Conservation (phyloP, 2,888 invertebrate species). For the Drosophila macrothrix region DNA sequence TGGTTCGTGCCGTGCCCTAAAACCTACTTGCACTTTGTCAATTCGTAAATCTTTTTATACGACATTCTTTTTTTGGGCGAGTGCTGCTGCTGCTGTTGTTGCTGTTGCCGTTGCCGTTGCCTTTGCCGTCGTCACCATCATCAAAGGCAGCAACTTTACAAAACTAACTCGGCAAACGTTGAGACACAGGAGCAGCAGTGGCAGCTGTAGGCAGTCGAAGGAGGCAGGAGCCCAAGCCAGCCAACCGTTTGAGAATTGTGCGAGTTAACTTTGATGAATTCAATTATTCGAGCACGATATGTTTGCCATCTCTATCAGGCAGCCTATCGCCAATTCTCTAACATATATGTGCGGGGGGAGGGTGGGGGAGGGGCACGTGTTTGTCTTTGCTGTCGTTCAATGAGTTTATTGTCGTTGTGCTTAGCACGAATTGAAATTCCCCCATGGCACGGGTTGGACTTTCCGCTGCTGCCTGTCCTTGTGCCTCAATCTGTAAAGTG, state of each 20-base stretch:
- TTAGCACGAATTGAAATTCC: constrained; percentile 72
- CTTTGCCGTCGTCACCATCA: constrained; percentile 41
- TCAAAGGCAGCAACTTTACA: constrained; percentile 75
- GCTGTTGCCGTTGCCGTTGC: constrained; percentile 1
- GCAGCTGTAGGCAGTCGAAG: neutral
- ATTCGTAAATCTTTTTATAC: constrained; percentile 79
- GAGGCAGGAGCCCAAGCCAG: neutral
- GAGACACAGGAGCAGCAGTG: constrained; percentile 43
- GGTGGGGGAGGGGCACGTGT: constrained; percentile 46
- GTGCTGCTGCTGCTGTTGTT: constrained; percentile 21
- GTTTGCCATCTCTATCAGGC: constrained; percentile 34
- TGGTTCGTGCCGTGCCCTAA: constrained; percentile 50
- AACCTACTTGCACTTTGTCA: constrained; percentile 76
- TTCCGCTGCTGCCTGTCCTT: constrained; percentile 15
- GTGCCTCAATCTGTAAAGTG: constrained; percentile 74
- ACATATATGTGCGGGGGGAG: neutral
- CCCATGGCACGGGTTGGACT: constrained; percentile 31
- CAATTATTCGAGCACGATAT: constrained; percentile 71
- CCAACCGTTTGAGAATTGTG: constrained; percentile 71
- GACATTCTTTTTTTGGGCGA: constrained; percentile 51
- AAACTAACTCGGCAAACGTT: constrained; percentile 67
- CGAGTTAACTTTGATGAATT: constrained; percentile 81
- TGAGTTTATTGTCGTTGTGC: constrained; percentile 74
- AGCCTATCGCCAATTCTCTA: constrained; percentile 27
- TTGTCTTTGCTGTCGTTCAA: constrained; percentile 67